These are phyloP conservation scores for Cryptocheilus praepositus DNA, from an alignment of 2,888 invertebrate species.

Conservation along the genomic window DNA sequence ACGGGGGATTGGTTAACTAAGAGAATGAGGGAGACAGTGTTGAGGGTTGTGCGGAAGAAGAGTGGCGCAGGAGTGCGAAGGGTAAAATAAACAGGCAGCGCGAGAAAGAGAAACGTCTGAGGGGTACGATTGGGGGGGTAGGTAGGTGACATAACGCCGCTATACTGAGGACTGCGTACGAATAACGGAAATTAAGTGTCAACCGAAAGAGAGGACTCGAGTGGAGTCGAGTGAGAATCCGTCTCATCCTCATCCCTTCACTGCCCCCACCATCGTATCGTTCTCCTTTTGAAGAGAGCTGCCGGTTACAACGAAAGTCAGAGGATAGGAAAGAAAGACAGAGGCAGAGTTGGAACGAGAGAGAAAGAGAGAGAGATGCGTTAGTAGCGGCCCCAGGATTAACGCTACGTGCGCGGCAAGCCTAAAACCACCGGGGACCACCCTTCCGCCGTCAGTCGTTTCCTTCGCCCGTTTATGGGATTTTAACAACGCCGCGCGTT, in stretches of 20 bases:
- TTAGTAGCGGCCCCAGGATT: constrained; percentile 56
- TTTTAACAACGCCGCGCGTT: constrained; percentile 52
- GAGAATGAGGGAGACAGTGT: constrained; percentile 62
- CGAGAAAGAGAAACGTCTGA: constrained; percentile 42
- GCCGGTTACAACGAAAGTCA: constrained; percentile 25
- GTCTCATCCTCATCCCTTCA: constrained; percentile 41
- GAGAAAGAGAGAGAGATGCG: constrained; percentile 18
- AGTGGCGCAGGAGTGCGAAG: too few species aligned
- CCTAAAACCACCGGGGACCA: constrained; percentile 58
- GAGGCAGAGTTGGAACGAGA: constrained; percentile 20
- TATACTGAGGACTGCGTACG: constrained; percentile 69
- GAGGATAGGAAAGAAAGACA: constrained; percentile 33
- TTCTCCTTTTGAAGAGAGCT: constrained; percentile 51
- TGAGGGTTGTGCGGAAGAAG: constrained; percentile 42
- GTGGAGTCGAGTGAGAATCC: constrained; percentile 48
- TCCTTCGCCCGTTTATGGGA: constrained; percentile 50
- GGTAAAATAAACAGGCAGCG: constrained; percentile 28
- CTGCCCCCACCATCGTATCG: constrained; percentile 27
- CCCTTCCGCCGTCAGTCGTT: constrained; percentile 32
- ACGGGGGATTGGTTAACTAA: constrained; percentile 57
- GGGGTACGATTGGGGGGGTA: constrained; percentile 41
- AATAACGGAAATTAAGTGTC: constrained; percentile 75
- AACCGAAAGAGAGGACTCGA: constrained; percentile 62
- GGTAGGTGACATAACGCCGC: constrained; percentile 66
- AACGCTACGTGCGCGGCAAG: constrained; percentile 70